These are phyloP conservation scores for Aradophagus sp. DNA, from an alignment of 1,140 invertebrate genomes.

Conservation along the genomic window DNA sequence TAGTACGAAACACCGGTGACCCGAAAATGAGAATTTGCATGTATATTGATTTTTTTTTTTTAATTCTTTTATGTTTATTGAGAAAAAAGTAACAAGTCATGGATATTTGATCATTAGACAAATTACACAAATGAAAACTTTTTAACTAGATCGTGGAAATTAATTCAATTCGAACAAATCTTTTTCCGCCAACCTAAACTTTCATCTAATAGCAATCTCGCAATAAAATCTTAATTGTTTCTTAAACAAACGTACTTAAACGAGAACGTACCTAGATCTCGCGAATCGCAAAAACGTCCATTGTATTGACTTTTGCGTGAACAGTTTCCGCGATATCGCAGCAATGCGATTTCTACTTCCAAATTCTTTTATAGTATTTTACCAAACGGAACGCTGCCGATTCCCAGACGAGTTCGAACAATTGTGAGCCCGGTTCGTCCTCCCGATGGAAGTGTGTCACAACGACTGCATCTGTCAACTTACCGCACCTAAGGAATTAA, in stretches of 20 bases:
- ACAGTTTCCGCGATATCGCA: conserved; percentile 22
- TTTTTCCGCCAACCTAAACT: too few species aligned
- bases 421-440: conserved; percentile 30
- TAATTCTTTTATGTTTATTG: too few species aligned
- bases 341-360: conserved; percentile 44
- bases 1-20: too few species aligned
- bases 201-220: too few species aligned
- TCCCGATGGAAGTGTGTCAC: conserved; percentile 42
- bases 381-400: conserved; percentile 28
- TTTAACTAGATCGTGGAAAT: too few species aligned
- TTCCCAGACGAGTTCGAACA: conserved; percentile 41
- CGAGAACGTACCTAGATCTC: conserved; percentile 18
- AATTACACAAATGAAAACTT: too few species aligned
- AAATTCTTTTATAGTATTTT: conserved; percentile 35
- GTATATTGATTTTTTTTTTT: too few species aligned
- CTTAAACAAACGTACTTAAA: conserved; percentile 35
- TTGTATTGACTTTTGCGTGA: conserved; percentile 39
- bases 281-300: conserved; percentile 25
- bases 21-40: too few species aligned
- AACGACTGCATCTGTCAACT: conserved; percentile 35
- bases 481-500: conserved; percentile 64
- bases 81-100: too few species aligned
- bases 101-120: too few species aligned
- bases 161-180: too few species aligned
- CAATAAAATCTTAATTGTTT: too few species aligned